Evolutionary conservation across 2,888 invertebrate species (phyloP).

Genomic region (Aphodius sticticus): DNA sequence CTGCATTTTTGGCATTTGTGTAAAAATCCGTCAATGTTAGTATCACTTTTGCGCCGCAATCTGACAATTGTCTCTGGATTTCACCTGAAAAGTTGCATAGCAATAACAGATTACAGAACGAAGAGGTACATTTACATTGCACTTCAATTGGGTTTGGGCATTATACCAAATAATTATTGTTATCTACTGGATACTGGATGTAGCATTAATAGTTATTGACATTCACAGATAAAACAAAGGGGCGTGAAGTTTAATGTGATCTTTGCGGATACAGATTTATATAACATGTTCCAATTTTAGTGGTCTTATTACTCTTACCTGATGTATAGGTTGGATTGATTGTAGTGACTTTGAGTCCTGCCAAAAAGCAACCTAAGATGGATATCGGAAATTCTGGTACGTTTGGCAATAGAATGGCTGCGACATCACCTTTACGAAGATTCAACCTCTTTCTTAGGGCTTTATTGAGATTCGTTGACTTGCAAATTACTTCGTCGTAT

Average conservation of each 20-base stretch:
- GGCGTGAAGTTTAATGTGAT: background rate
- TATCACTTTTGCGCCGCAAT: slow-evolving; percentile 69
- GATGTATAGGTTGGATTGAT: slow-evolving; percentile 76
- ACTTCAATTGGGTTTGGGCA: background rate
- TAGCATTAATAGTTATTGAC: background rate
- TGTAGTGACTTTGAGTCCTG: slow-evolving; percentile 74
- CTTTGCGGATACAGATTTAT: background rate
- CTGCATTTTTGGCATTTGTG: slow-evolving; percentile 40
- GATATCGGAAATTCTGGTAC: slow-evolving; percentile 77
- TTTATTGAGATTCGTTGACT: slow-evolving; percentile 67
- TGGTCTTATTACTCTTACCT: slow-evolving; percentile 39
- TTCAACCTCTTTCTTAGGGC: slow-evolving; percentile 70
- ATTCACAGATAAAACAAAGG: background rate
- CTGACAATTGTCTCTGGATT: slow-evolving; percentile 69
- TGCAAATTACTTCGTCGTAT: slow-evolving; percentile 70
- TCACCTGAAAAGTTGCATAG: slow-evolving; percentile 68
- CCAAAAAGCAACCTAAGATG: slow-evolving; percentile 72
- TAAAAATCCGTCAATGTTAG: slow-evolving; percentile 68
- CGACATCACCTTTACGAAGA: slow-evolving; percentile 70
- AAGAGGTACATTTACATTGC: background rate
- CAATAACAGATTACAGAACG: background rate
- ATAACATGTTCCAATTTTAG: background rate
- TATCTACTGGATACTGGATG: background rate
- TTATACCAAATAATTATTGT: background rate
- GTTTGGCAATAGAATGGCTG: slow-evolving; percentile 79